Evolutionary conservation across 2,888 invertebrate genomes (phyloP), one percentile per base, ranked within the genome.

Genomic region (Machimus atricapillus): DNA sequence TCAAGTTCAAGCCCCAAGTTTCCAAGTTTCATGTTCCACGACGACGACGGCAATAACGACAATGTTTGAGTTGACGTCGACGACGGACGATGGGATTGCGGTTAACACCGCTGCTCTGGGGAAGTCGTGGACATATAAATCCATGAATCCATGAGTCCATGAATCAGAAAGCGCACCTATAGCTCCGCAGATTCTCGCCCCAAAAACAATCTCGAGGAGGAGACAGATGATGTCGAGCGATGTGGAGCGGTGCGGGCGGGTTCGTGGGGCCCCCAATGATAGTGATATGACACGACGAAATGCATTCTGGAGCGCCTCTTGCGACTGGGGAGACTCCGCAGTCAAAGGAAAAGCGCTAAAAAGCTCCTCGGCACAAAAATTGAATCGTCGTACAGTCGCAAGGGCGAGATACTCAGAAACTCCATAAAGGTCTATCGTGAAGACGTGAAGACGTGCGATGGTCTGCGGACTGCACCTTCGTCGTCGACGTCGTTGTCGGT

Each of bases 1-100:
- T 85, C 85, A 85, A 85, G 85, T 85, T 85, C 85, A 85, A 85
- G 85, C 85, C 85, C 73, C 66, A 66, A 83, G 74, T 73, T 46
- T 27, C 66, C 40, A 46, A 46, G 43, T 46, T 46, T 4, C 14
- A 46, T 34, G 73, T 56, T 82, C 74, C 27, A 74, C 58, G 74
- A 46, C 58, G 5, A 46, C 34, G 7, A 34, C 34, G 7, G 7
- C 34, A 3, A 43, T 5, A 6, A 37, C 37, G 37, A 2, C 37
- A 37, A 40, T 40, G 16, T 46, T 46, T 1, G 16, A 46, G 14
- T 46, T 46, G 43, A 16, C 14, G 43, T 46, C 2, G 43, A 12
- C 43, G 16, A 46, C 16, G 43, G 43, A 46, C 43, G 43, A 46
- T 5, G 43, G 43, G 74, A 85, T 85, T 43, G 85, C 74, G 66